Base-by-base conservation (phyloP, 2,113 vertebrate genomes). In the Numenius arquata region DNA sequence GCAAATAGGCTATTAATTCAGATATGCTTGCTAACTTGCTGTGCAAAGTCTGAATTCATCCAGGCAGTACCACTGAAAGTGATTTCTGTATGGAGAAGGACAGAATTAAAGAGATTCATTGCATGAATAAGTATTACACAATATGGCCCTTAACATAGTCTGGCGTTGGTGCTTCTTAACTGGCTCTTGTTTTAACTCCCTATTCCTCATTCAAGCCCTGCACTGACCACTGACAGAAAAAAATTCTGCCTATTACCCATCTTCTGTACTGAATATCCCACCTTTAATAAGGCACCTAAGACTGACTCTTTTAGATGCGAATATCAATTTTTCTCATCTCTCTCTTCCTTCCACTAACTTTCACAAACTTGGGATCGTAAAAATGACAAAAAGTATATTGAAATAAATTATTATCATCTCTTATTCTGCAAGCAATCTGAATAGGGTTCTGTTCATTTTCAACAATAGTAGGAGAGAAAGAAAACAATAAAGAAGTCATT, bases 1-100 rank as follows among this genome's bases (percentile, higher is more conserved):
- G 32, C 62, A 94, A 96, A 91, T 66, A 68, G 77, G 52, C 53
- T 96, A 66, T 93, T 94, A 95, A 91, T 94, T 95, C 82, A 82
- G 53, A 82, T n/a, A 18, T 87, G 70, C 84, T 85, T 80, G 43
- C 12, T 91, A 58, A 81, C n/a, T 55, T 65, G n/a, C 38, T 67
- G 21, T 79, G 74, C 66, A 62, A 29, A 26, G 45, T 82, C 75
- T 93, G 66, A 85, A 85, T 87, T 92, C 50, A 74, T 71, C 26
- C 65, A 90, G 68, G 63, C 52, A 66, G 22, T 65, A 85, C 12
- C 18, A 62, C 25, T 70, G 47, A 61, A 85, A 94, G 67, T 76
- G 63, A 70, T 71, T 96, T 89, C 55, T 78, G 23, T 63, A 8
- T 20, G n/a, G 78, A 77, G 73, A 82, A 94, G 45, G 38, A n/a